Evolutionary conservation across 2,113 vertebrate species (phyloP).

Genomic region (rat (Rattus norvegicus)): GRCr8 NC_086035.1:34879501-34880000

Average conservation of each 20-base stretch:
- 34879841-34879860: neutral
- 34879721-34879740: neutral
- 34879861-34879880: neutral
- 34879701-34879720: too few relatives aligned
- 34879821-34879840: neutral
- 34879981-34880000: conserved; percentile 13
- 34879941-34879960: neutral
- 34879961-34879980: neutral
- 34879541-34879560: neutral
- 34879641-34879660: neutral
- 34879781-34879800: neutral
- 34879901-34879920: conserved; percentile 15
- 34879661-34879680: neutral
- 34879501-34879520: neutral
- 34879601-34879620: neutral
- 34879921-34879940: neutral
- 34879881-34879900: neutral
- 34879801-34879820: neutral
- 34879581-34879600: neutral
- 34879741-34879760: neutral
- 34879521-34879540: neutral
- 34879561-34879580: neutral
- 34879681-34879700: neutral
- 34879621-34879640: too few relatives aligned
- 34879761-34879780: too few relatives aligned